Percentiles rank a stretch among this genome's conserved stretches.
Conservation (phyloP, 23 tunicate species). For the Trididemnum clinides region DNA sequence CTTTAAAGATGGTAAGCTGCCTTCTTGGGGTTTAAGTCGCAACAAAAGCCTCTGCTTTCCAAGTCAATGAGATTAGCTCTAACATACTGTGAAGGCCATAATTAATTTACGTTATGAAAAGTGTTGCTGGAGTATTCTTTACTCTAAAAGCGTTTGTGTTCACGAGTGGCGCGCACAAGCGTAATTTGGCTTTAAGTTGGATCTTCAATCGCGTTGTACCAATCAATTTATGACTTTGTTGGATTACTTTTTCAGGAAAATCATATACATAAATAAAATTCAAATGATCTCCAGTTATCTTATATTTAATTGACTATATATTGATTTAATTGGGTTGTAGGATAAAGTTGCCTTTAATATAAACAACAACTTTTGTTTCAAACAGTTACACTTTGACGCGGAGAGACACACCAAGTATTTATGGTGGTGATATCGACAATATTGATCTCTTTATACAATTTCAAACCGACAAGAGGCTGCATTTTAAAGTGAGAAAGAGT, state of each 20-base stretch:
- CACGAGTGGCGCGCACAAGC: not conserved
- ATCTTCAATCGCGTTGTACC: slow-evolving; percentile 34
- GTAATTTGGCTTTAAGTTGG: not conserved
- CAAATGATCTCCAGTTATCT: slow-evolving; percentile 89
- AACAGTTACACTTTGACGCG: slow-evolving; percentile 49
- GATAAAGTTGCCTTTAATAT: too few species aligned
- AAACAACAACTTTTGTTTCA: too few species aligned
- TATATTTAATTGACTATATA: too few species aligned
- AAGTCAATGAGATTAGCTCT: too few species aligned
- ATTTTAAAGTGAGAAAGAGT: slow-evolving; percentile 54
- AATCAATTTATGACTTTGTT: slow-evolving; percentile 66
- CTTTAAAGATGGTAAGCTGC: too few species aligned
- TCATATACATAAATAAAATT: slow-evolving; percentile 90
- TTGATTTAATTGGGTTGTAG: too few species aligned
- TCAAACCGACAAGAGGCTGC: slow-evolving; percentile 73
- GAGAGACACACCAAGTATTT: slow-evolving; percentile 23
- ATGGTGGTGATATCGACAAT: slow-evolving; percentile 48
- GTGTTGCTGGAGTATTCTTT: too few species aligned
- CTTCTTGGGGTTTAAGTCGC: too few species aligned
- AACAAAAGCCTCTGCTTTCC: too few species aligned
- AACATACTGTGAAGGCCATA: too few species aligned
- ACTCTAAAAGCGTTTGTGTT: too few species aligned
- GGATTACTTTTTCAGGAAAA: slow-evolving; percentile 79
- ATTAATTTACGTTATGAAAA: too few species aligned
- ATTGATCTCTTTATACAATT: slow-evolving; percentile 51